These are phyloP conservation scores for Lithobates sylvaticus DNA, from an alignment of 2,797 vertebrate genomes.

Conservation along the genomic window DNA sequence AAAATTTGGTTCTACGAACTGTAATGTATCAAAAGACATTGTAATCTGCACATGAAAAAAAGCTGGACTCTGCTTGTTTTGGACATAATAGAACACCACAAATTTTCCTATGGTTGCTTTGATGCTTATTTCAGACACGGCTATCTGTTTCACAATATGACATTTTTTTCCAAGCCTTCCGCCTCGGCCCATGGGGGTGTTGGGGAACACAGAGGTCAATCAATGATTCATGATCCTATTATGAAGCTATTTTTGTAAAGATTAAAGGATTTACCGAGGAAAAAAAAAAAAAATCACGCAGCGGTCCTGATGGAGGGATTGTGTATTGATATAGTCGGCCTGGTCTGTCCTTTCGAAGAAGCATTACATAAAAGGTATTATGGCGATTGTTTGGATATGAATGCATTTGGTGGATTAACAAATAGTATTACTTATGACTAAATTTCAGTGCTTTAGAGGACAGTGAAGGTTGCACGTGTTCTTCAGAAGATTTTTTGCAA, in stretches of 20 bases:
- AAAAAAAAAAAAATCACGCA: constrained; percentile 34
- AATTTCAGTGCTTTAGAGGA: constrained; percentile 4
- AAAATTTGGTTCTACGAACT: no score
- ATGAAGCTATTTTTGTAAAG: constrained; percentile 57
- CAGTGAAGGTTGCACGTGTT: neutral
- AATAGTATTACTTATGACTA: constrained; percentile 6
- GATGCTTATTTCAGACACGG: neutral
- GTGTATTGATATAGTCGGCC: constrained; percentile 14
- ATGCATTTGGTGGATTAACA: constrained; percentile 25
- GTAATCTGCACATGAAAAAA: no score
- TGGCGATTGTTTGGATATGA: neutral
- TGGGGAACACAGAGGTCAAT: constrained; percentile 62
- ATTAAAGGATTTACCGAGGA: constrained; percentile 31
- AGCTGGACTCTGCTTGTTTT: no score
- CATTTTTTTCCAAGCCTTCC: neutral
- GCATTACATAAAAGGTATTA: constrained; percentile 30
- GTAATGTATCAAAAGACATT: no score
- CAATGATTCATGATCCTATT: constrained; percentile 58
- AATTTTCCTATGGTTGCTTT: neutral
- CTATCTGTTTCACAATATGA: neutral
- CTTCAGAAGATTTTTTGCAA: neutral
- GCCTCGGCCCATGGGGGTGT: constrained; percentile 24
- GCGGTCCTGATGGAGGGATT: constrained; percentile 6
- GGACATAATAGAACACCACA: neutral
- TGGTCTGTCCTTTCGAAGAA: constrained; percentile 28